These are phyloP conservation scores for Prionace glauca DNA, from an alignment of 2,797 vertebrate species.

Conservation along the genomic window DNA sequence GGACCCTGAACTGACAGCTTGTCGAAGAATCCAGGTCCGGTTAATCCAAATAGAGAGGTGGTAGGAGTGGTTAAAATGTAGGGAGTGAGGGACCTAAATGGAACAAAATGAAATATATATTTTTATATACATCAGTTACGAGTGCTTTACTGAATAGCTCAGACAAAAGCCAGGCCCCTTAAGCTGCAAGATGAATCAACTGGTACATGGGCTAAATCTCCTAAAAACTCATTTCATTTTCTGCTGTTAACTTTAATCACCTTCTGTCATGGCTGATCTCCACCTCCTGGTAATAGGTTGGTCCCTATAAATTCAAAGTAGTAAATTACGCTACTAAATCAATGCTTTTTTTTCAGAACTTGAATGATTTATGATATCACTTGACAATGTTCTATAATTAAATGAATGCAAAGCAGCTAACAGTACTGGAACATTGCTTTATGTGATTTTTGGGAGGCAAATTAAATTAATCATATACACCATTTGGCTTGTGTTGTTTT, in stretches of 20 bases:
- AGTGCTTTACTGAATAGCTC: conserved; percentile 6
- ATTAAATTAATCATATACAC: conserved; percentile 32
- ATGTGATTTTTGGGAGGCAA: conserved; percentile 25
- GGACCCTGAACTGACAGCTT: background rate
- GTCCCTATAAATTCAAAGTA: conserved; percentile 17
- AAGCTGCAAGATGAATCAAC: conserved; percentile 32
- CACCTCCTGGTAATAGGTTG: conserved; percentile 14
- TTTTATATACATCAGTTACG: background rate
- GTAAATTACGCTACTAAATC: conserved; percentile 30
- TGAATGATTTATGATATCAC: conserved; percentile 32
- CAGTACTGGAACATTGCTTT: conserved; percentile 24
- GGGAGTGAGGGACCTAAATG: background rate
- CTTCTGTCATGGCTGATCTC: conserved; percentile 29
- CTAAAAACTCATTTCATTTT: conserved; percentile 31
- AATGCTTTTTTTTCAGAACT: conserved; percentile 14
- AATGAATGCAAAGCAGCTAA: conserved; percentile 30
- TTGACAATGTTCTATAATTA: conserved; percentile 34
- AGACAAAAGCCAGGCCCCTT: background rate
- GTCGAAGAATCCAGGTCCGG: background rate
- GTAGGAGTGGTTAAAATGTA: background rate
- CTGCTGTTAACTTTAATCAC: conserved; percentile 30
- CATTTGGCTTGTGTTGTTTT: background rate
- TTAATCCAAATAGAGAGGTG: background rate
- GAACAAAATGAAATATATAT: background rate
- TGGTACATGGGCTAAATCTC: conserved; percentile 30